These are phyloP conservation scores for Delphinapterus leucas DNA, from an alignment of 2,113 vertebrate genomes.

Conservation along the genomic window DNA sequence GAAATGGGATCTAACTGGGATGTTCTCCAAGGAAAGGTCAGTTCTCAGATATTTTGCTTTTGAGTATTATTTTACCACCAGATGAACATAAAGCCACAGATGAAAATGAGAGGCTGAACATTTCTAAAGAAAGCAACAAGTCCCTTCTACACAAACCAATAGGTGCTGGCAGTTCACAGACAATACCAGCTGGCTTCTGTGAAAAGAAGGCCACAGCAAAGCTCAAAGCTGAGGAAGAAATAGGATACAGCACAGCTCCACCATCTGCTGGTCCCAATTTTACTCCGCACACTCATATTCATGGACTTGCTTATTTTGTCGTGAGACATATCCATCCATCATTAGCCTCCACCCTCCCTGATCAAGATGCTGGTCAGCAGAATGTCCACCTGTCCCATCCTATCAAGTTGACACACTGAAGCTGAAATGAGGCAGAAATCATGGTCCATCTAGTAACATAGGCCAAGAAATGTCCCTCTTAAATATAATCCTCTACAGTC, in stretches of 20 bases:
- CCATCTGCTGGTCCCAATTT: constrained; percentile 25
- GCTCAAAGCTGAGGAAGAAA: constrained; percentile 45
- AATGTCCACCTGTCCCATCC: constrained; percentile 42
- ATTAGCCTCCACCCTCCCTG: background rate
- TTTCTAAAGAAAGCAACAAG: constrained; percentile 60
- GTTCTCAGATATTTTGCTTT: constrained; percentile 1
- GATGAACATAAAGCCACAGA: constrained; percentile 11
- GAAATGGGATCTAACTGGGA: background rate
- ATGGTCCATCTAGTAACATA: background rate
- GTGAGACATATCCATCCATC: constrained; percentile 38
- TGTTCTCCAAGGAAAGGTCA: constrained; percentile 51
- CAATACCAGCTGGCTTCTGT: constrained; percentile 47
- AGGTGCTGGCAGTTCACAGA: constrained; percentile 33
- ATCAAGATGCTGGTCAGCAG: constrained; percentile 27
- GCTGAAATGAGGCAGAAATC: background rate
- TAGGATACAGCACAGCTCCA: constrained; percentile 27
- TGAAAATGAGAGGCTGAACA: constrained; percentile 41
- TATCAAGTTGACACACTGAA: background rate
- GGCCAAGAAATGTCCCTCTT: background rate
- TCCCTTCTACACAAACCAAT: constrained; percentile 25
- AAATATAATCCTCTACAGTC: background rate
- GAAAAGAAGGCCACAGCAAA: constrained; percentile 32
- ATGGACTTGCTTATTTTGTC: constrained; percentile 44
- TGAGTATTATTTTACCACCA: constrained; percentile 33
- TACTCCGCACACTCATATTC: background rate